Percentiles rank a stretch among this genome's conserved stretches.
Conservation (phyloP, 2,113 vertebrate genomes). For the Himantopus leucocephalus region DNA sequence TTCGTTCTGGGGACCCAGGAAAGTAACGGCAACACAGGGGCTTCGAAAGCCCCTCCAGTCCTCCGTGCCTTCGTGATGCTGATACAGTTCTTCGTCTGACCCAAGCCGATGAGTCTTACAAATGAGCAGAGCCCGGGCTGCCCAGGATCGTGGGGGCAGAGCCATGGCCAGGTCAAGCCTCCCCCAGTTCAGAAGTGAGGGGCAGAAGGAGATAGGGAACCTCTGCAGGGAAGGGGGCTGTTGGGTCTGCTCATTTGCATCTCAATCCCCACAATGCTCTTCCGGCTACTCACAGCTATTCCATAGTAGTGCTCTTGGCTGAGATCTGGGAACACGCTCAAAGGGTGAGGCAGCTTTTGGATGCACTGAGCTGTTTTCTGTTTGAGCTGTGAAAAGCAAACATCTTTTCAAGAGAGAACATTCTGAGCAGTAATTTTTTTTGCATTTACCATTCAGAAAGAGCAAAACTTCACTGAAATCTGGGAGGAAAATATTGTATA, state of each 20-base stretch:
- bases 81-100: background rate
- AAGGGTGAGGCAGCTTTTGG: constrained; percentile 72
- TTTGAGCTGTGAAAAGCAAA: constrained; percentile 70
- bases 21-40: background rate
- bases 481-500: constrained; percentile 34
- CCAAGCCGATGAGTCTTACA: background rate
- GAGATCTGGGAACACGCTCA: constrained; percentile 69
- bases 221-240: constrained; percentile 48
- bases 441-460: constrained; percentile 36
- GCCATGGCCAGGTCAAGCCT: background rate
- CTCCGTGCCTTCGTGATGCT: background rate
- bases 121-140: background rate
- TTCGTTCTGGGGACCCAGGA: background rate
- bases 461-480: constrained; percentile 28
- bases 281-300: constrained; percentile 71
- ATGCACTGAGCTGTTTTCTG: constrained; percentile 72
- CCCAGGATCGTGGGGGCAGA: background rate
- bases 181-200: constrained; percentile 36
- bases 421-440: constrained; percentile 55
- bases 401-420: constrained; percentile 68
- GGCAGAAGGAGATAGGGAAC: constrained; percentile 55
- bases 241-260: constrained; percentile 63
- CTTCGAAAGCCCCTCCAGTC: background rate
- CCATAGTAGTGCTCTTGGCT: constrained; percentile 71
- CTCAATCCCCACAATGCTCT: constrained; percentile 71